Conservation (phyloP, 2,888 invertebrate species). For the Orthosia gothica region DNA sequence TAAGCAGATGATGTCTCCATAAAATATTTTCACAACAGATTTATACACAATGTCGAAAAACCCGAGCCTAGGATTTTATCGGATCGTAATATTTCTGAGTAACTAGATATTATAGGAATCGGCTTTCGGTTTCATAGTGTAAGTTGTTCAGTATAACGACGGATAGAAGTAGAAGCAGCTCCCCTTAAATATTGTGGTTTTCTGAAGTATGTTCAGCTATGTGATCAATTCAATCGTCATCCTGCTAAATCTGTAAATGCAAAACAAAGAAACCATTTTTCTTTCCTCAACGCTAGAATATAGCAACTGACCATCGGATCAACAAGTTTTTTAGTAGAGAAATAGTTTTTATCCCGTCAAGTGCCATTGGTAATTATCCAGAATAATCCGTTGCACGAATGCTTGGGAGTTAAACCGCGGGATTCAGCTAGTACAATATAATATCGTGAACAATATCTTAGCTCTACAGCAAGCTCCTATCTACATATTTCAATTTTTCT, state of each 20-base stretch:
- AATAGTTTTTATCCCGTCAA: background rate
- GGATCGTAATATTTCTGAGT: background rate
- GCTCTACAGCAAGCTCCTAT: background rate
- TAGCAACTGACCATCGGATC: background rate
- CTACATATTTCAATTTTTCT: slow-evolving; percentile 24
- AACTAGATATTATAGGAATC: background rate
- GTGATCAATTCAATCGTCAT: no score
- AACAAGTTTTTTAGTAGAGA: background rate
- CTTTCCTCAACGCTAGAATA: no score
- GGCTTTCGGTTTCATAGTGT: background rate
- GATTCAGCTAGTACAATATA: background rate
- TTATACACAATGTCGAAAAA: background rate
- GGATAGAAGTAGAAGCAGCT: no score
- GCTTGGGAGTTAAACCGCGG: no score
- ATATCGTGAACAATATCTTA: slow-evolving; percentile 1
- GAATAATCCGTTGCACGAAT: background rate
- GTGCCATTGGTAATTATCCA: background rate
- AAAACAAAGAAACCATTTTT: no score
- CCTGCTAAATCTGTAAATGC: no score
- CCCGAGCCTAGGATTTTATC: background rate
- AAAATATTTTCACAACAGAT: slow-evolving; percentile 14
- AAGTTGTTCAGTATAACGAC: background rate
- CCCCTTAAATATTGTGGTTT: no score
- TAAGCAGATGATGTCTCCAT: no score
- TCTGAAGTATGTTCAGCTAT: no score